Conservation (phyloP, 2,888 invertebrate species). For the Gymnosoma rotundatum region DNA sequence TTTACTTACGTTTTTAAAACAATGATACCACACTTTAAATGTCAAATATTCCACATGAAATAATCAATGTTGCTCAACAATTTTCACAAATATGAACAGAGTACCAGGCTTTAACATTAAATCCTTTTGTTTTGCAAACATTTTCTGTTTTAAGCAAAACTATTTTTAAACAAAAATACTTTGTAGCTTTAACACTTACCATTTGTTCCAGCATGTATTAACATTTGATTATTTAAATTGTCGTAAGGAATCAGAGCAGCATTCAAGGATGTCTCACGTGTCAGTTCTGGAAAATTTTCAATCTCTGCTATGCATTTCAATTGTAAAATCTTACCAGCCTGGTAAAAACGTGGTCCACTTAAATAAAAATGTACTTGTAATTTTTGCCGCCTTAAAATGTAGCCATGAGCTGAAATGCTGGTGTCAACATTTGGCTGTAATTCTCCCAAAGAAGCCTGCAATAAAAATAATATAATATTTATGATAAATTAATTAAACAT, state of each 20-base stretch:
- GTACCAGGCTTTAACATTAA: too few relatives aligned
- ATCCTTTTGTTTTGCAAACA: too few relatives aligned
- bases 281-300: constrained; percentile 80
- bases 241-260: constrained; percentile 79
- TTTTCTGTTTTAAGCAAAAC: too few relatives aligned
- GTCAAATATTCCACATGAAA: too few relatives aligned
- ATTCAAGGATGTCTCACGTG: constrained; percentile 79
- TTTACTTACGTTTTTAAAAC: too few relatives aligned
- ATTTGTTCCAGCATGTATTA: constrained; percentile 77
- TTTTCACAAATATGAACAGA: too few relatives aligned
- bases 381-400: constrained; percentile 79
- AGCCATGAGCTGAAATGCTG: constrained; percentile 81
- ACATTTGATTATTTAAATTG: constrained; percentile 81
- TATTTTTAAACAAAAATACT: too few relatives aligned
- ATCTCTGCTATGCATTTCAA: constrained; percentile 82
- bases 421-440: constrained; percentile 80
- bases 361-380: constrained; percentile 81
- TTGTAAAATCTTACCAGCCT: constrained; percentile 78
- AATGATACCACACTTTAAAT: too few relatives aligned
- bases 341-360: constrained; percentile 80
- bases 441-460: constrained; percentile 79
- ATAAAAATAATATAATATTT: constrained; percentile 1
- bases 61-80: too few relatives aligned
- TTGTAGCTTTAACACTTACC: constrained; percentile 71
- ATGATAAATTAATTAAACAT: too few relatives aligned